Evolutionary conservation across 2,888 invertebrate genomes (phyloP), one percentile per base, ranked within the genome.

Genomic region (Agrotis segetum): DNA sequence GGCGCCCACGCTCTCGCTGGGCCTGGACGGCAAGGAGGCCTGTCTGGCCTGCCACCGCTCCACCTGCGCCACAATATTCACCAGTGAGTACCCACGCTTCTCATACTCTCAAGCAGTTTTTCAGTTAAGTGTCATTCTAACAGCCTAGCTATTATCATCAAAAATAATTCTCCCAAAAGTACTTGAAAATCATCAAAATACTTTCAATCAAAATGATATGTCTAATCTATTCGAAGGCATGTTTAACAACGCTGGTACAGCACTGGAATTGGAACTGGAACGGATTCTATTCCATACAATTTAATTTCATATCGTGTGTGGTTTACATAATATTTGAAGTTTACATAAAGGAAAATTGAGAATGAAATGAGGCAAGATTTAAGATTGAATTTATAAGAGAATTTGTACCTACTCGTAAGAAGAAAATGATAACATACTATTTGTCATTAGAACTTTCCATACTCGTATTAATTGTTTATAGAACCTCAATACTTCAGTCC

Each of bases 31-130:
- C n/a, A 92, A 91, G 88, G 91, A 91, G 74, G 79, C 92, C 63
- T 94, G 95, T 73, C 87, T 88, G 3, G 87, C 91, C 46, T 94
- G 93, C 81, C 91, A 92, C 73, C 91, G 89, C 50, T 85, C 89
- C 14, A 75, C 90, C 44, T 94, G 94, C 82, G 85, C 89, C 21
- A 78, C 91, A 0, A 86, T 91, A 17, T 94, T 92, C 71, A 87
- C 90, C 55, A 91, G 96, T 96, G 78, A 94, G 96, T 93, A 53
- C 59, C n/a, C 40, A 40, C 40, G 40, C 47, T 49, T 29, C 14
- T 13, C 11, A 19, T 46, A 1, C 40, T 44, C 24, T 24, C 44
- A 46, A 34, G 5, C 34, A 40, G 0, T 40, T 29, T 29, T 29
- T 29, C 40, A 9, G 9, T 40, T 40, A 2, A 11, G 2, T 40